Evolutionary conservation across 2,888 invertebrate species (phyloP), one percentile per base, ranked within the genome.

Genomic region (Campoletis raptor): DNA sequence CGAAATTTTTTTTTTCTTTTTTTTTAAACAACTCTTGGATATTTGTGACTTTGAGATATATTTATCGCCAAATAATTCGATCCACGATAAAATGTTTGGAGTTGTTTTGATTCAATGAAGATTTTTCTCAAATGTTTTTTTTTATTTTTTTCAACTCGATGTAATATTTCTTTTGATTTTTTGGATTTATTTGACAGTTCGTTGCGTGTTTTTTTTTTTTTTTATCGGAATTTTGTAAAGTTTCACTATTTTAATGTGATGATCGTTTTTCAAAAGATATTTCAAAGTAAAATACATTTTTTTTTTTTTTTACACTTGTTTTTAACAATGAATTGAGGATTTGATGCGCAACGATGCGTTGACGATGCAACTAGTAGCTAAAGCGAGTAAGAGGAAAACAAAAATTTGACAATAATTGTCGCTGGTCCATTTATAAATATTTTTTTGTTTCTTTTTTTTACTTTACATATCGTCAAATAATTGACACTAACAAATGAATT

Each of bases 401-500:
- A 24, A 66, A 64, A 66, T 66, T 48, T 67, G 36, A n/a, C 10
- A 73, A 80, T 18, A 57, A 73, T 76, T 42, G 45, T 77, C n/a
- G 45, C 54, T 83, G 86, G 83, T 86, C 83, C 83, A 40, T 80
- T 61, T 54, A 64, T 52, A 52, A 77, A 66, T 74, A 81, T 77
- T 72, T 24, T 24, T 8, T 30, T 30, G 30, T 30, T 21, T 21
- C 2, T 0, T 8, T 54, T 54, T 6, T 24, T 57, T 48, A 30
- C 30, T 70, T 12, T 48, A 24, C 18, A 70, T 15, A 45, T 18
- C 48, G 70, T 70, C 30, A 30, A 45, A 48, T 18, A 30, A 67
- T 67, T 67, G 40, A 70, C 48, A 30, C 9, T 30, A 45, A 48
- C 48, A 18, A 70, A 70, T 48, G 40, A 48, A 24, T 30, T 48